Evolutionary conservation across 1,140 invertebrate species (phyloP).

Genomic region (Lepidotrigona ventralis): DNA sequence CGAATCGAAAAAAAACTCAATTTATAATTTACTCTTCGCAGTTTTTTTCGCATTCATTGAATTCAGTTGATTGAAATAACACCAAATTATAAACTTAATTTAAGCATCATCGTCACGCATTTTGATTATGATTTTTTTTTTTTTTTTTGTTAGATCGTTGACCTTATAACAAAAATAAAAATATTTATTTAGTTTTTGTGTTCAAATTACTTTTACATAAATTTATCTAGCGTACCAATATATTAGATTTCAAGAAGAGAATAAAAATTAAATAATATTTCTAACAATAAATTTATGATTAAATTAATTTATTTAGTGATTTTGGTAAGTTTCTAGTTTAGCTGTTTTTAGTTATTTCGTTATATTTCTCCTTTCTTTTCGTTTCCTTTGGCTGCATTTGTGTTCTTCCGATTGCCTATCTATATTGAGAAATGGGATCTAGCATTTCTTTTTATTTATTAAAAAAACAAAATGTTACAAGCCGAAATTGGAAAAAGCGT

Average conservation of each 20-base stretch:
- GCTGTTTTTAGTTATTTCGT: too few relatives aligned
- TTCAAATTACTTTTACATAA: neutral
- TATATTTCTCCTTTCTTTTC: too few relatives aligned
- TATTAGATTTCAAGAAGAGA: neutral
- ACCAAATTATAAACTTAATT: neutral
- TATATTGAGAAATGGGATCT: too few relatives aligned
- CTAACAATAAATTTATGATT: neutral
- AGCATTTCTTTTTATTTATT: too few relatives aligned
- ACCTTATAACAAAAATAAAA: neutral
- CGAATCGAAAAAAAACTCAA: conserved; percentile 14
- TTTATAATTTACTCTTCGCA: neutral
- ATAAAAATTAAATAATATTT: neutral
- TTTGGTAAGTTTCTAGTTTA: too few relatives aligned
- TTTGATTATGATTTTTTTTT: neutral
- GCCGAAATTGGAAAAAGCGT: too few relatives aligned
- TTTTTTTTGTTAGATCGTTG: neutral
- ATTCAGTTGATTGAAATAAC: neutral
- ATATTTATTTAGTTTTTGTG: neutral
- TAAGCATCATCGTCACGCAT: neutral
- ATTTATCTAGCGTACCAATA: neutral
- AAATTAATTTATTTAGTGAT: neutral
- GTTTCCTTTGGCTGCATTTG: neutral
- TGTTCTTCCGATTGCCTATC: neutral
- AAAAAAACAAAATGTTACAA: too few relatives aligned
- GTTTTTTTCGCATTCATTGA: neutral